Conservation (phyloP, 2,797 vertebrate genomes). For the Arrhamphus sclerolepis region DNA sequence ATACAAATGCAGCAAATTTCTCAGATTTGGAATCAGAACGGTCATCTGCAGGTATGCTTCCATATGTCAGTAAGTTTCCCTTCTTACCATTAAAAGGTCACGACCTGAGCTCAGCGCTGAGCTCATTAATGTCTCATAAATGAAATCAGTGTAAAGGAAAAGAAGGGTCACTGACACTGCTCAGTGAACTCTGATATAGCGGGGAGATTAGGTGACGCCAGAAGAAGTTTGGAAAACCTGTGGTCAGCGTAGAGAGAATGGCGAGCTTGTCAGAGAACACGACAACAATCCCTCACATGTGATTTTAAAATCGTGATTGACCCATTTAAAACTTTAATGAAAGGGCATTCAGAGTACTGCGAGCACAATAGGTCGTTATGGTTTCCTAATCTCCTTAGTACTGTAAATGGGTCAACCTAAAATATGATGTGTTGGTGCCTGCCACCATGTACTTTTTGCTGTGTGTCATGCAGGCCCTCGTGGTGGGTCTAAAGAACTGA, state of each 20-base stretch:
- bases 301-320: conserved; percentile 71
- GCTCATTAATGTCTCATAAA: conserved; percentile 10
- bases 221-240: conserved; percentile 25
- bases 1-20: neutral
- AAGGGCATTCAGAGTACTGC: conserved; percentile 53
- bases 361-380: conserved; percentile 71
- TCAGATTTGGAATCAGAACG: neutral
- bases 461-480: conserved; percentile 24
- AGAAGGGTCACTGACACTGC: conserved; percentile 16
- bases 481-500: conserved; percentile 5
- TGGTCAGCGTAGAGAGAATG: conserved; percentile 29
- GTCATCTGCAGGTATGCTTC: neutral
- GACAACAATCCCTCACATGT: conserved; percentile 71
- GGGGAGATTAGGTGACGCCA: conserved; percentile 25
- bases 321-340: conserved; percentile 65
- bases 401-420: conserved; percentile 65
- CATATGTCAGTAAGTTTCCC: neutral
- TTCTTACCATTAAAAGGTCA: neutral
- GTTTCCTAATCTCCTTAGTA: conserved; percentile 68
- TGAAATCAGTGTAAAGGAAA: conserved; percentile 8
- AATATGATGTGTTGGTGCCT: conserved; percentile 70
- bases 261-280: conserved; percentile 41
- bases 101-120: neutral
- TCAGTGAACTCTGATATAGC: conserved; percentile 20
- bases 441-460: conserved; percentile 37